Conservation (phyloP, 2,113 vertebrate species). For the Montifringilla adamsi region DNA sequence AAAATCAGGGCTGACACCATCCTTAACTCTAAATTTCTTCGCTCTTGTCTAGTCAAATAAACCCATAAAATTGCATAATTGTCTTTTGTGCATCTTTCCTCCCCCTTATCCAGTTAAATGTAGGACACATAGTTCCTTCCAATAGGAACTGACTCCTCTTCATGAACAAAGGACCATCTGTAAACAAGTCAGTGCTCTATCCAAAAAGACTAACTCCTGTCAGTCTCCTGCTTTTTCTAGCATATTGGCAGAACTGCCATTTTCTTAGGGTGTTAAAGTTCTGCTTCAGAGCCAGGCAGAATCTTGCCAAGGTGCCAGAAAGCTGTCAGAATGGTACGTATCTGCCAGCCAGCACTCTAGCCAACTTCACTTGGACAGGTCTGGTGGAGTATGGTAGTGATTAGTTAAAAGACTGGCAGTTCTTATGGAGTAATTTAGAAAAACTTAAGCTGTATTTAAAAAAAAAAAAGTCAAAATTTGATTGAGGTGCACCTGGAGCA, state of each 20-base stretch:
- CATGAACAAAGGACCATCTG: constrained; percentile 41
- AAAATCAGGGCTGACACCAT: background rate
- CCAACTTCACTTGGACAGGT: constrained; percentile 45
- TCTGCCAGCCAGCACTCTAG: constrained; percentile 28
- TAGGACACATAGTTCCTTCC: background rate
- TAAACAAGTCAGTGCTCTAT: constrained; percentile 33
- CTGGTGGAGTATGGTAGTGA: constrained; percentile 49
- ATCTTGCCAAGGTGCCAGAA: constrained; percentile 55
- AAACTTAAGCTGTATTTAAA: background rate
- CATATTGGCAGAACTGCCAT: constrained; percentile 22
- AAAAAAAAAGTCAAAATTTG: background rate
- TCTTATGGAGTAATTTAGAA: constrained; percentile 20
- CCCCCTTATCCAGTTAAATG: background rate
- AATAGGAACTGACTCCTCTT: background rate
- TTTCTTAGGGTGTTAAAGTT: constrained; percentile 60
- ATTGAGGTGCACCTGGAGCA: background rate
- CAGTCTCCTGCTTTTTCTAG: background rate
- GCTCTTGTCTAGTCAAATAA: background rate
- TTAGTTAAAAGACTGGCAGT: constrained; percentile 54
- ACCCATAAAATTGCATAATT: background rate
- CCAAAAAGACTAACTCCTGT: constrained; percentile 1
- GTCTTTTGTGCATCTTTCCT: background rate
- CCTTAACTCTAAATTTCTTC: constrained; percentile 13
- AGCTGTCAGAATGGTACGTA: constrained; percentile 28
- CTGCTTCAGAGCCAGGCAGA: constrained; percentile 46